Evolutionary conservation across 1,140 invertebrate genomes (phyloP), one percentile per base, ranked within the genome.

Genomic region (Penaeus japonicus): DNA sequence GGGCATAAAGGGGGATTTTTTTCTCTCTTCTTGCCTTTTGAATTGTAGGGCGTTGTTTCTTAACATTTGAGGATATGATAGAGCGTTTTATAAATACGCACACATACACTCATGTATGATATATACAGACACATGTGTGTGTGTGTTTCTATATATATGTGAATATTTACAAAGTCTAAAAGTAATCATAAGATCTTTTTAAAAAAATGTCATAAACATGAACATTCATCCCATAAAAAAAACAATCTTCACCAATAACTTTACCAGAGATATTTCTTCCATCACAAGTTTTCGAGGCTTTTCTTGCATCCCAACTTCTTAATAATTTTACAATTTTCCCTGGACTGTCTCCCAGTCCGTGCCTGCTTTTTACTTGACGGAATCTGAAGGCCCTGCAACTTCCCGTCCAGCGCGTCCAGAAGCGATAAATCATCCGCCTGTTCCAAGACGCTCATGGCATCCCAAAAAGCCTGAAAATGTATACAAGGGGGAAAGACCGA

Each of bases 401-500:
- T 86, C 84, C 84, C 89, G 90, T 90, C 86, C 87, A 70, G 78
- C 85, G 87, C 89, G 84, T 83, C 90, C 80, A 87, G 88, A 89
- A 65, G 90, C 87, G 57, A 90, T 90, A 90, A 89, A 90, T 90
- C 90, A 90, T 86, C 78, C 86, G 90, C 87, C 90, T 84, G 87
- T 90, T 90, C 90, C 90, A 87, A 84, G 84, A 82, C 90, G 84
- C 90, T 87, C 78, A 85, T 79, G 85, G 90, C 87, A 90, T 90
- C 86, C 85, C 85, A 90, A 90, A 90, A 90, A 90, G 90, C 89
- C 90, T 62, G 90, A 90, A 90, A 90, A 90, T 90, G 90, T 90
- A 90, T 90, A 90, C 87, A 90, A 79, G 88, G 81, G 86, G 79
- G 83, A 82, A 81, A 89, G 83, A 89, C 47, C 80, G 55, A 30